Conservation (phyloP, 2,888 invertebrate genomes). For the Orthosia incerta region DNA sequence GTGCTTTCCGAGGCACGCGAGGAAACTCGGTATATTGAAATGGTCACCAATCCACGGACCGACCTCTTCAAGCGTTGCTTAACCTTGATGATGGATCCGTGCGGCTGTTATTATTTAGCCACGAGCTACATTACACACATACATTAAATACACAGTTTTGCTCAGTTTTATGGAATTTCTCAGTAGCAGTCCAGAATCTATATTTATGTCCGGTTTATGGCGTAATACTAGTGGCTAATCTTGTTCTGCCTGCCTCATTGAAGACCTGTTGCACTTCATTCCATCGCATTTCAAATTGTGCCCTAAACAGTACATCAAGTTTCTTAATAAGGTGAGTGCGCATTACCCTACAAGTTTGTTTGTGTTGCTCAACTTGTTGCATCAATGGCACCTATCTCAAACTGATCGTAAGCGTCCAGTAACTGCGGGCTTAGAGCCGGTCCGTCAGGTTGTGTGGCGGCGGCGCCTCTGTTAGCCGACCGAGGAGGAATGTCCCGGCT, state of each 20-base stretch:
- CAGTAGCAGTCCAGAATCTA: neutral
- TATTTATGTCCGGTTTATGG: too few species aligned
- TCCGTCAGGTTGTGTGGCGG: constrained; percentile 31
- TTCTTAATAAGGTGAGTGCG: neutral
- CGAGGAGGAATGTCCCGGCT: neutral
- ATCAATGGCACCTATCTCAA: constrained; percentile 17
- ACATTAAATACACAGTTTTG: too few species aligned
- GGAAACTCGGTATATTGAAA: too few species aligned
- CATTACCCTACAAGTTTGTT: constrained; percentile 10
- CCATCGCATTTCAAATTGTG: neutral
- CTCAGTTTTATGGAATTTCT: neutral
- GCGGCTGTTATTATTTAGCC: too few species aligned
- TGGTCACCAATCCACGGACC: too few species aligned
- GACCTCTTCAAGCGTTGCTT: too few species aligned
- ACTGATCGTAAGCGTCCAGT: constrained; percentile 16
- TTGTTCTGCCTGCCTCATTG: neutral
- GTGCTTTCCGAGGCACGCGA: too few species aligned
- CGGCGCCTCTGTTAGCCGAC: constrained; percentile 38
- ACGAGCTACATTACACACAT: too few species aligned
- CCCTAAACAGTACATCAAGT: neutral
- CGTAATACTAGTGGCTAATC: neutral
- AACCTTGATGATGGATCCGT: too few species aligned
- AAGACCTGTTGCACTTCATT: neutral
- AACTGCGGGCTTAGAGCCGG: constrained; percentile 5
- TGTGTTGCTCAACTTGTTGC: constrained; percentile 17